A percentile compares a stretch with the other conserved stretches of the same genome.
Evolutionary conservation across 2,888 invertebrate genomes (phyloP).

Genomic region (Limnephilus marmoratus): DNA sequence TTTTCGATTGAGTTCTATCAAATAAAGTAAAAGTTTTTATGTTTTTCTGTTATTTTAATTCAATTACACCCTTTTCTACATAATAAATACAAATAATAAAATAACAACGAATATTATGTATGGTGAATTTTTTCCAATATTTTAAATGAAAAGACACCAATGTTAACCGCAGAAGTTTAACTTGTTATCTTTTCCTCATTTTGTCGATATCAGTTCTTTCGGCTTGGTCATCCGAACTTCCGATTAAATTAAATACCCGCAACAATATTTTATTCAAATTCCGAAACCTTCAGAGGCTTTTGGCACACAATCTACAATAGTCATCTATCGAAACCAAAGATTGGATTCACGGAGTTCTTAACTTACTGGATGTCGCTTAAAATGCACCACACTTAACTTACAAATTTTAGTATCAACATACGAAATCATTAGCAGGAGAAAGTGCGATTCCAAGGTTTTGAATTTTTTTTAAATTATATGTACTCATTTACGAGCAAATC

Average conservation of each 20-base stretch:
- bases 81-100: too few species aligned
- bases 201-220: not conserved
- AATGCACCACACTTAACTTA: not conserved
- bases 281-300: not conserved
- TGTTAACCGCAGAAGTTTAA: not conserved
- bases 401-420: not conserved
- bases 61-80: too few species aligned
- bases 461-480: too few species aligned
- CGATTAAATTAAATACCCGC: not conserved
- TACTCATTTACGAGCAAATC: too few species aligned
- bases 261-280: slow-evolving; percentile 2
- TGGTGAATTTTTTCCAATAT: too few species aligned
- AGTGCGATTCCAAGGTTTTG: too few species aligned
- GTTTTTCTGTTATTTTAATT: too few species aligned
- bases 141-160: too few species aligned
- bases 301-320: not conserved
- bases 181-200: not conserved
- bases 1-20: too few species aligned
- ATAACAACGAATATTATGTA: too few species aligned
- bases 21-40: too few species aligned
- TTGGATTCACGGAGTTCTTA: not conserved
- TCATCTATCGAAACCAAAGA: not conserved
- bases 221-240: not conserved
- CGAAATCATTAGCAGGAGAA: too few species aligned
- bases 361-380: not conserved